These are phyloP conservation scores for Cacajao melanocephalus DNA, from an alignment of 2,797 vertebrate species.

Conservation along the genomic window DNA sequence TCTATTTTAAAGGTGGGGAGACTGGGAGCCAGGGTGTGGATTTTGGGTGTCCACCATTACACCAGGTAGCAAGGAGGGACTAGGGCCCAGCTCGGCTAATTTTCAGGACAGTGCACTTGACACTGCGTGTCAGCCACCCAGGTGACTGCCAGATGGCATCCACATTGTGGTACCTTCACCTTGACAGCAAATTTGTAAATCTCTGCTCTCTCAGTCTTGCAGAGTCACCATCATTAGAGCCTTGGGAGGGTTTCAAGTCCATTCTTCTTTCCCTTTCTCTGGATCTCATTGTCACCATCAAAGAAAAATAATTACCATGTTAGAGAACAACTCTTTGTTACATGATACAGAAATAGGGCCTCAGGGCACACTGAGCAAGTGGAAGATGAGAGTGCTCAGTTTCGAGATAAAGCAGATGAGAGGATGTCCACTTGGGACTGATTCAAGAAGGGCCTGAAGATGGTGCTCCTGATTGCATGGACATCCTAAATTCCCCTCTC, in stretches of 20 bases:
- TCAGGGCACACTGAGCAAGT: rapidly evolving
- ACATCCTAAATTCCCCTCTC: too few species aligned
- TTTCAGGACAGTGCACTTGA: not conserved
- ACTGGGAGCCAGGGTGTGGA: not conserved
- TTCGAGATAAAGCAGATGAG: not conserved
- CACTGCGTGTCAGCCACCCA: not conserved
- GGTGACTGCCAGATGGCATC: rapidly evolving
- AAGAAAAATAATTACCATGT: not conserved
- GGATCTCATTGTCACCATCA: not conserved
- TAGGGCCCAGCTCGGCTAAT: rapidly evolving
- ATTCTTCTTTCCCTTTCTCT: not conserved
- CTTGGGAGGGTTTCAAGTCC: rapidly evolving
- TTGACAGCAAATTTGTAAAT: not conserved
- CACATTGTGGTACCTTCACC: rapidly evolving
- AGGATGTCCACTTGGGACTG: not conserved
- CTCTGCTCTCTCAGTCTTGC: not conserved
- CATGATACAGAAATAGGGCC: not conserved
- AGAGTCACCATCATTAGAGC: too few species aligned
- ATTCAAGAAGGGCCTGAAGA: not conserved
- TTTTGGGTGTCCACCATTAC: rapidly evolving
- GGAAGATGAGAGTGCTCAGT: not conserved
- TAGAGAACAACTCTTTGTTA: not conserved
- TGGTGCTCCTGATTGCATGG: rapidly evolving
- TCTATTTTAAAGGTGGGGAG: not conserved
- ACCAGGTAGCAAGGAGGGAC: rapidly evolving